Base-by-base conservation (phyloP, 2,113 vertebrate genomes). In the Charina bottae region DNA sequence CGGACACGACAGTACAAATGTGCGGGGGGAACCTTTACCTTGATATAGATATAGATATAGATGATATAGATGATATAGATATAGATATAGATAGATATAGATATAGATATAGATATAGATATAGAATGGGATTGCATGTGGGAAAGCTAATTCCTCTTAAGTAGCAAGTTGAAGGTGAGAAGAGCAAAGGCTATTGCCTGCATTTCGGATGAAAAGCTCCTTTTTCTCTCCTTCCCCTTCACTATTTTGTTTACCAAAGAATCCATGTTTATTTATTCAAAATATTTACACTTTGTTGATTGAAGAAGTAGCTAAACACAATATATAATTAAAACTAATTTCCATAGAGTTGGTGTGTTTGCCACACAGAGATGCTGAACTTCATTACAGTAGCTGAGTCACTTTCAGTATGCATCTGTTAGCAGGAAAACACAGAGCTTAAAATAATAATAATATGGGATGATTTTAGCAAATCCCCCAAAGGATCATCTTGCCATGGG, bases 201-300 rank as follows among this genome's bases (percentile, higher is more conserved):
- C 9, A 84, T 46, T 37, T 46, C 72, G 42, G 56, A 54, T 24
- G 28, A 64, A 54, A 90, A 53, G 83, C 28, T 90, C 17, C 13
- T 62, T 1, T 90, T 58, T 84, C 49, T 3, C 5, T 49, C 26
- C 12, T 3, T 64, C 59, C 56, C 55, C 60, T 84, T 86, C 42
- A 19, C 24, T 37, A 46, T 24, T 87, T 49, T 90, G 37, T 17
- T 89, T 87, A 78, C 13, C 84, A 68, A 59, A 78, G 62, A 78
- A 92, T 89, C 89, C 84, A 72, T 53, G 37, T 21, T 86, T 85
- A 46, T 88, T 78, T 55, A 85, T 88, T 56, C 59, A 83, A 91
- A 91, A 93, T 91, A 93, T 93, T 93, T 93, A 93, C 46, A 59
- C 78, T 91, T 84, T 89, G 86, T 91, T 93, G 92, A 93, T n/a